Conservation (phyloP, 2,888 invertebrate genomes). For the Agrotis clavis region DNA sequence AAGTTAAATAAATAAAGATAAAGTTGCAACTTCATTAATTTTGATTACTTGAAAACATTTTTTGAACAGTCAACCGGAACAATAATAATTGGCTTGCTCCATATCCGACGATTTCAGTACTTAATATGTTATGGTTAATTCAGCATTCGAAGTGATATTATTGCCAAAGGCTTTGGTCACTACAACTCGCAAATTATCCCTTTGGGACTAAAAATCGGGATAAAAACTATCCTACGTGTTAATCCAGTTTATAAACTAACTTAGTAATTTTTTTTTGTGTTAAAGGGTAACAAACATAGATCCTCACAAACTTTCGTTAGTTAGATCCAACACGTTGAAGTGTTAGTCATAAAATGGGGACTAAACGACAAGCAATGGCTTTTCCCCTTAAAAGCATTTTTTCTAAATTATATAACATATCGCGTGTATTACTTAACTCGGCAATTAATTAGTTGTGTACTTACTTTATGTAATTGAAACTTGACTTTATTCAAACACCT, state of each 20-base stretch:
- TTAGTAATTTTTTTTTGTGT: too few species aligned
- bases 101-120: too few species aligned
- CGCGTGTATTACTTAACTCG: constrained; percentile 30
- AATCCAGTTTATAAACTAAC: too few species aligned
- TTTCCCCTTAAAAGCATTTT: not conserved
- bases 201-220: too few species aligned
- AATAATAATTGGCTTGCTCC: not conserved
- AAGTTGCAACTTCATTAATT: constrained; percentile 35
- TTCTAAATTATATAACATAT: constrained; percentile 24
- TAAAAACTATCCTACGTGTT: too few species aligned
- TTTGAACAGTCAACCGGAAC: not conserved
- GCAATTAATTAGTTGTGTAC: constrained; percentile 27
- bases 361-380: not conserved
- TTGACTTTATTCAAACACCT: constrained; percentile 31
- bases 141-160: too few species aligned
- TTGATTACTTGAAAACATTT: constrained; percentile 2
- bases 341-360: not conserved
- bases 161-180: too few species aligned
- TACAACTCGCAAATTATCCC: too few species aligned
- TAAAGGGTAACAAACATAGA: too few species aligned
- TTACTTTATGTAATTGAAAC: constrained; percentile 53
- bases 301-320: too few species aligned
- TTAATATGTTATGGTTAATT: too few species aligned
- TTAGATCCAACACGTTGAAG: not conserved
- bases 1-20: too few species aligned